A percentile compares a stretch with the other conserved stretches of the same genome.
phyloP scores from a whole-genome alignment of 1,140 invertebrate genomes.

The Eriocheir sinensis region DNA sequence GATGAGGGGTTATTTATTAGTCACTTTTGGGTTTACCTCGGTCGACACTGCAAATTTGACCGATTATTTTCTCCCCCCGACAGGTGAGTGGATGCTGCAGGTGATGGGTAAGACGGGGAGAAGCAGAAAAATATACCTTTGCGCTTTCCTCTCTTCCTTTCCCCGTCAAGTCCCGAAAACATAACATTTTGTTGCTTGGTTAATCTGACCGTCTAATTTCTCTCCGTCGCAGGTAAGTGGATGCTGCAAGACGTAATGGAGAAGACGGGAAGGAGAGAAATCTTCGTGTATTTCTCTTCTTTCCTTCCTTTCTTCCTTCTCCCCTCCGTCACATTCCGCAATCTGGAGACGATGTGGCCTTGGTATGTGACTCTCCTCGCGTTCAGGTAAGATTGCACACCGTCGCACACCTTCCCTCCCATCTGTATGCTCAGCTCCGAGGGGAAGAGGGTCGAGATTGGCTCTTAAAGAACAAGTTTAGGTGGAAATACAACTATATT shows the following conservation, averaged over 20 bases:
- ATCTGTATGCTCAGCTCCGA: neutral
- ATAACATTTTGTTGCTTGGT: too few relatives aligned
- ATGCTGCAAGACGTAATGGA: too few relatives aligned
- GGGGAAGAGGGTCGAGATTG: neutral
- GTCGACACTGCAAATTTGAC: neutral
- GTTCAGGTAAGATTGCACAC: neutral
- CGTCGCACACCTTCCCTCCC: neutral
- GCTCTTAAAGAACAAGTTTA: slow-evolving; percentile 25
- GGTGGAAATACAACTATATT: neutral
- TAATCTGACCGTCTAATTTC: too few relatives aligned
- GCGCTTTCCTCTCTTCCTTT: neutral
- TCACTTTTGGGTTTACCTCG: neutral
- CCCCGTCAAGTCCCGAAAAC: too few relatives aligned
- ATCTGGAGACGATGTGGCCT: neutral
- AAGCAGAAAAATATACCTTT: too few relatives aligned
- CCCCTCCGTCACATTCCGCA: neutral
- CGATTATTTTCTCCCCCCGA: neutral
- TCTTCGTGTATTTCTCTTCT: too few relatives aligned
- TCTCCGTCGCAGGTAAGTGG: too few relatives aligned
- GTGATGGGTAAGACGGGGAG: neutral
- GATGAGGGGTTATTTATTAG: neutral
- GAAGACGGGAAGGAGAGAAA: too few relatives aligned
- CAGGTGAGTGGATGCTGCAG: neutral
- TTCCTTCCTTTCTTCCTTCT: neutral
- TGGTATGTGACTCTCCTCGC: slow-evolving; percentile 6